Base-by-base conservation (phyloP, 2,113 vertebrate species). In the Nesoenas mayeri region DNA sequence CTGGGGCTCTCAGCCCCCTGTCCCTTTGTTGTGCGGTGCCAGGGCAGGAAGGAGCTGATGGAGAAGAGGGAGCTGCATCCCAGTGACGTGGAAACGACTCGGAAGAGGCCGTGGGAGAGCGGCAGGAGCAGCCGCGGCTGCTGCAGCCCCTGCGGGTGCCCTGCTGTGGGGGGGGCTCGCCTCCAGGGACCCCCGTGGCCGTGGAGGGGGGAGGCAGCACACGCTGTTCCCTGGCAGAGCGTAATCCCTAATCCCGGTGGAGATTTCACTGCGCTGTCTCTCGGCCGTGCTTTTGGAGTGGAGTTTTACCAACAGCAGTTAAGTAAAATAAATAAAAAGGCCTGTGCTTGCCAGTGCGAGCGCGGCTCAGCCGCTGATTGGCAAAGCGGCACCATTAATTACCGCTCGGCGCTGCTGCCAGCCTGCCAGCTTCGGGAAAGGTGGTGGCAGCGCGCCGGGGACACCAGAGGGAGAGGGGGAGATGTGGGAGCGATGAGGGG, bases 261-360 rank as follows among this genome's bases (percentile, higher is more conserved):
- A 79, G 89, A 70, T 86, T 65, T 64, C 72, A 24, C 67, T 22
- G 53, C 8, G 88, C 95, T 15, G 75, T 78, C 93, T 92, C 90
- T 78, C 16, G 48, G 88, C 86, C 93, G 72, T 17, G 78, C 84
- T 81, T 95, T 92, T 50, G 89, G 91, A 97, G 95, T 16, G 85
- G 93, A 97, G 95, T 97, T 96, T 96, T 93, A 92, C 95, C 91
- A 96, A 94, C 86, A 91, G 95, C 95, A 93, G 90, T 92, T 93
- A 93, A 96, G 95, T 85, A 94, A 93, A 96, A 96, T 97, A 97
- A 96, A 97, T 96, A 95, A 85, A 92, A 65, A 9, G 95, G 78
- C 85, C 82, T 19, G 64, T 9, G 96, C 80, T 26, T 96, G 96
- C 93, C 96, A 96, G 95, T 42, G 90, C 44, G 58, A 31, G 93